Evolutionary conservation across 1,140 invertebrate genomes (phyloP).

Genomic region (Agrilus planipennis): DNA sequence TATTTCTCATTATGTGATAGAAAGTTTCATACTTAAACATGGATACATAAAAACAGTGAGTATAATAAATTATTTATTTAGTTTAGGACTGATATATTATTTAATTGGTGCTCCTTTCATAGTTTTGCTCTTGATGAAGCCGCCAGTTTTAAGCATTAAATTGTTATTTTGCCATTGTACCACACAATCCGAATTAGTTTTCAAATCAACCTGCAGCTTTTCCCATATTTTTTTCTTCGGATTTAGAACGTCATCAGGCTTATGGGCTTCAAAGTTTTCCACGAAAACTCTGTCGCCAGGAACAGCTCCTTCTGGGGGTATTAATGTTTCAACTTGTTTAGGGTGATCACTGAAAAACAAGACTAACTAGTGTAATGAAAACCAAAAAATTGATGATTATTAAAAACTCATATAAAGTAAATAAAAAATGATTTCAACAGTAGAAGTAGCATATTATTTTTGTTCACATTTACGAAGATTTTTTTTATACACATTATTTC

Average conservation of each 20-base stretch:
- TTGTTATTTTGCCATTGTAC: conserved; percentile 76
- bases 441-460: too few relatives aligned
- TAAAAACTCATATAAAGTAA: neutral
- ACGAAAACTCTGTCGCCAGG: conserved; percentile 73
- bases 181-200: conserved; percentile 59
- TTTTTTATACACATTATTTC: too few relatives aligned
- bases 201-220: conserved; percentile 70
- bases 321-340: conserved; percentile 72
- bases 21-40: too few relatives aligned
- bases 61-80: too few relatives aligned
- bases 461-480: too few relatives aligned
- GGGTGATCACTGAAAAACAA: conserved; percentile 43
- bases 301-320: conserved; percentile 55
- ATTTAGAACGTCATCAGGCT: conserved; percentile 78
- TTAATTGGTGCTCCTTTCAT: conserved; percentile 67
- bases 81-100: conserved; percentile 39
- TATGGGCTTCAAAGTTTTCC: conserved; percentile 61
- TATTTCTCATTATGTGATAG: too few relatives aligned
- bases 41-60: too few relatives aligned
- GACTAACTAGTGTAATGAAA: conserved; percentile 2
- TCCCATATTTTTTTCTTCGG: conserved; percentile 99
- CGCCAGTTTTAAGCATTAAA: conserved; percentile 56
- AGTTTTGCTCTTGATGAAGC: conserved; percentile 51
- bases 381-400: neutral
- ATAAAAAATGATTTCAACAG: too few relatives aligned